Percentiles rank a stretch among this genome's conserved stretches.
These are phyloP conservation scores for Pseudomugil tenellus DNA, from an alignment of 2,797 vertebrate genomes.

Conservation along the genomic window DNA sequence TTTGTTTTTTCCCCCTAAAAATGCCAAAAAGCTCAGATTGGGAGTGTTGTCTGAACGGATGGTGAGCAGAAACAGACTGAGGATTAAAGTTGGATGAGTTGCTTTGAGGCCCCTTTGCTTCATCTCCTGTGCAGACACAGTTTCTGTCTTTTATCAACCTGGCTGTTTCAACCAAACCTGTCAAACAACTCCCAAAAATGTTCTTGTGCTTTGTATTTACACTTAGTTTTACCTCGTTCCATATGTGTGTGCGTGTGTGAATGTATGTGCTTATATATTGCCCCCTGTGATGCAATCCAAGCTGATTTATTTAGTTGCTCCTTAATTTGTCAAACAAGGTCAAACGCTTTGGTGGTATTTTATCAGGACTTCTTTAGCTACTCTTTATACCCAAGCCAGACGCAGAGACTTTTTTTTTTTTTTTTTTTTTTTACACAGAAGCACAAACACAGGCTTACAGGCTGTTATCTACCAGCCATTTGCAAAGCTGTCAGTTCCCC, in stretches of 20 bases:
- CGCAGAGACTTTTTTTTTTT: too few species aligned
- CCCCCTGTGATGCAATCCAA: slow-evolving; percentile 50
- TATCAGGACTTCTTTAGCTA: slow-evolving; percentile 51
- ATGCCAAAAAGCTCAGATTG: background rate
- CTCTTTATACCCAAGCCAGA: slow-evolving; percentile 57
- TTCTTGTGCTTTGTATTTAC: slow-evolving; percentile 8
- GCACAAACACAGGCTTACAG: slow-evolving; percentile 26
- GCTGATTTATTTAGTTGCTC: slow-evolving; percentile 65
- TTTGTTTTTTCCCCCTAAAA: background rate
- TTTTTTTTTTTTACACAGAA: slow-evolving; percentile 41
- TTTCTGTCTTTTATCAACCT: slow-evolving; percentile 12
- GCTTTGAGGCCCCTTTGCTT: background rate
- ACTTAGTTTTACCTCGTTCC: background rate
- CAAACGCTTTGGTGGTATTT: slow-evolving; percentile 58
- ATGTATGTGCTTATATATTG: slow-evolving; percentile 2
- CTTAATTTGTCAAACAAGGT: slow-evolving; percentile 75
- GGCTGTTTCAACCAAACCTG: background rate
- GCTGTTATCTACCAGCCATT: slow-evolving; percentile 71
- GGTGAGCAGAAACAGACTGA: background rate
- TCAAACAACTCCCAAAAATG: background rate
- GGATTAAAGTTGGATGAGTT: background rate
- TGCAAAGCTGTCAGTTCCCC: slow-evolving; percentile 60
- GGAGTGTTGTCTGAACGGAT: background rate
- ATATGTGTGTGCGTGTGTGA: slow-evolving; percentile 1
- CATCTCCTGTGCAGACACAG: background rate